Evolutionary conservation across 2,113 vertebrate genomes (phyloP), one percentile per base, ranked within the genome.

Genomic region (Sander lucioperca): DNA sequence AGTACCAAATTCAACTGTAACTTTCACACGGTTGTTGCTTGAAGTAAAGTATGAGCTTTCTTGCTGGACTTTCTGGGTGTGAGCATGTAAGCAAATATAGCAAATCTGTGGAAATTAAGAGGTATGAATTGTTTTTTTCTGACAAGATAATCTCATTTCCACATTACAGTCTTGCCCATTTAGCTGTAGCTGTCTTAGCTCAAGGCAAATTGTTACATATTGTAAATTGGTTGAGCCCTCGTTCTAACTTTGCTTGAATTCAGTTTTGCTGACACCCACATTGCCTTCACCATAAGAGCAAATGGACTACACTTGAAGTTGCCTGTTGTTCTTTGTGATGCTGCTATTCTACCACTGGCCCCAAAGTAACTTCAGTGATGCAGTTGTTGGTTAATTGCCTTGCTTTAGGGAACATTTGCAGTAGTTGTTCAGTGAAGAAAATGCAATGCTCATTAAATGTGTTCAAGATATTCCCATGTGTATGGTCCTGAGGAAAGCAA

Each of bases 311-410:
- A 73, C n/a, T 8, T 36, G 25, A 67, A 83, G 66, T 54, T 76
- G 30, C n/a, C 14, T 59, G 27, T 75, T 59, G 76, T 79, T 75
- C 30, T 68, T 7, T 43, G 12, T 57, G 47, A 57, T 69, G 33
- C 50, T 50, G n/a, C 45, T 72, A 58, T 54, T 74, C 12, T 10
- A 56, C 16, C 8, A 0, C 36, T 65, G 58, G 64, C 67, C 53
- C 14, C 65, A 8, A 59, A 74, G 56, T 36, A 78, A 80, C 68
- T 79, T 69, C 62, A 82, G 58, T 6, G 27, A 62, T 64, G 62
- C 79, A 71, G 53, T 87, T 77, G 71, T 39, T 77, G 48, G n/a
- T 74, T 88, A 91, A 91, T 78, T 77, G 77, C 75, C 62, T 87
- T 75, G 80, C 84, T 87, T 51, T 83, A 76, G 64, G 80, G 80